These are phyloP conservation scores for Halocynthia aurantium DNA, from an alignment of 23 tunicate species.

Conservation along the genomic window DNA sequence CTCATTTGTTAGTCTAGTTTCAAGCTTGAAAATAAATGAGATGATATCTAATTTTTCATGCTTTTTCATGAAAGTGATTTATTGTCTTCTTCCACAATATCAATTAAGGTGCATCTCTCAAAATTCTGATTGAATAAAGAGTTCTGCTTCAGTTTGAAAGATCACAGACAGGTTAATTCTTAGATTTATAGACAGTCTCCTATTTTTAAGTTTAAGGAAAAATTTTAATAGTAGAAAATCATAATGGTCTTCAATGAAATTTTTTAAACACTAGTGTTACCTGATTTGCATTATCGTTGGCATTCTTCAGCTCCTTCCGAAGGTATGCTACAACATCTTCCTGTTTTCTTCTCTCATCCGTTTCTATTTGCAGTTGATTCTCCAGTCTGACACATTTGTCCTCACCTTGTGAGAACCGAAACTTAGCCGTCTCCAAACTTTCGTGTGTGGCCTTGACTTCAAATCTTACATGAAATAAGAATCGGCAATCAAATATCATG, in stretches of 20 bases:
- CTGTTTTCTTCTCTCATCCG: constrained; percentile 40
- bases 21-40: no score
- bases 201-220: no score
- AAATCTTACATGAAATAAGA: constrained; percentile 18
- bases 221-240: no score
- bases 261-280: not conserved
- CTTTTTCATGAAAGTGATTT: no score
- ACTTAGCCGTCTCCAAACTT: constrained; percentile 26
- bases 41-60: no score
- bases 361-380: constrained; percentile 55
- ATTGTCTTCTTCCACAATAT: no score
- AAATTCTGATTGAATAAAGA: no score
- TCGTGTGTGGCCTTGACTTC: constrained; percentile 45
- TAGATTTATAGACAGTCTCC: no score
- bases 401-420: constrained; percentile 18
- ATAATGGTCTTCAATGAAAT: not conserved
- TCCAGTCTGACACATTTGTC: constrained; percentile 32
- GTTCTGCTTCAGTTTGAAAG: no score
- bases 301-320: constrained; percentile 46
- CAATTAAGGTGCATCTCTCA: no score
- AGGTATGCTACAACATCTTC: constrained; percentile 48
- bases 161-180: no score
- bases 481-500: not conserved
- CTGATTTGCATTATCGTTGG: constrained; percentile 36
- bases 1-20: constrained; percentile 13